Percentiles rank a stretch among this genome's conserved stretches.
These are phyloP conservation scores for Stenurella melanura DNA, from an alignment of 2,888 invertebrate genomes.

Conservation along the genomic window DNA sequence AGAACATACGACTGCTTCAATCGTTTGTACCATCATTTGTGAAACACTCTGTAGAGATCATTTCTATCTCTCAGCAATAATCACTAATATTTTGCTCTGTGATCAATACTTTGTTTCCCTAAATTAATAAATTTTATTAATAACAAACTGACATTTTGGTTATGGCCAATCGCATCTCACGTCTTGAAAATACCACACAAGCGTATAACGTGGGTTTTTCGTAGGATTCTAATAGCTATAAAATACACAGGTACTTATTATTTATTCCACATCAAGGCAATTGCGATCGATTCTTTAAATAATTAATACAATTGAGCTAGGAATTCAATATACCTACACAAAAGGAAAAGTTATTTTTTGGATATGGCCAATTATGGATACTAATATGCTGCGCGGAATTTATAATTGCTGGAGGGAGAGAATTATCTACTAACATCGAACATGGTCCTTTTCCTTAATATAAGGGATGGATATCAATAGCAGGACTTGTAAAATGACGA, in stretches of 20 bases:
- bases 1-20: no score
- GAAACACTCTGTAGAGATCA: no score
- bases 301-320: conserved; percentile 42
- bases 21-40: no score
- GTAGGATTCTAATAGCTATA: conserved; percentile 39
- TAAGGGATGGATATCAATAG: no score
- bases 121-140: conserved; percentile 19
- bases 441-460: not conserved
- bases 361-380: not conserved
- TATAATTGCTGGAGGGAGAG: not conserved
- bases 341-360: not conserved
- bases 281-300: conserved; percentile 54
- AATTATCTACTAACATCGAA: not conserved
- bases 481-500: no score
- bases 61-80: not conserved
- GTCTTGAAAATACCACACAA: conserved; percentile 25
- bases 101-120: not conserved
- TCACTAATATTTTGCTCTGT: not conserved
- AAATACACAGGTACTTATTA: conserved; percentile 49
- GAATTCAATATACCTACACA: conserved; percentile 14
- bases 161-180: not conserved
- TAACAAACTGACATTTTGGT: conserved; percentile 30
- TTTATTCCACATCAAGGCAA: conserved; percentile 54
- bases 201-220: conserved; percentile 19
- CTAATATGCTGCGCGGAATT: not conserved